Conservation (phyloP, 2,797 vertebrate species). For the Epinephelus coioides region DNA sequence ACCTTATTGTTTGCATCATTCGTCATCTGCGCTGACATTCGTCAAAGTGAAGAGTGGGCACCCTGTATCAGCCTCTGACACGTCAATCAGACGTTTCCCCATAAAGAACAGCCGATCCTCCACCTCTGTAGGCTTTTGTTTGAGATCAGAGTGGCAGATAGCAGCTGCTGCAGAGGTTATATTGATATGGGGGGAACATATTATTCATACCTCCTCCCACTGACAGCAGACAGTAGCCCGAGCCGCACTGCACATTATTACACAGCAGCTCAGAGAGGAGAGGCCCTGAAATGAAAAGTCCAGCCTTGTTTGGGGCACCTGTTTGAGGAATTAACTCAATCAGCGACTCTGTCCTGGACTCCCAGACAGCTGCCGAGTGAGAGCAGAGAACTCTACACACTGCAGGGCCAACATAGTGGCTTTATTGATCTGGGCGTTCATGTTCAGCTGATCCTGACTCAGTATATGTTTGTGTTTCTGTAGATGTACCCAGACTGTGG, state of each 20-base stretch:
- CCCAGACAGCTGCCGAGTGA: constrained; percentile 50
- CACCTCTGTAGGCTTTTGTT: constrained; percentile 27
- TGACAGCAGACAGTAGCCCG: constrained; percentile 42
- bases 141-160: constrained; percentile 50
- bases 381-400: constrained; percentile 5
- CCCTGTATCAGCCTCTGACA: constrained; percentile 27
- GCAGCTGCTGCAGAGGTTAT: constrained; percentile 65
- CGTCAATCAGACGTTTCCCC: constrained; percentile 42
- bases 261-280: constrained; percentile 27
- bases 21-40: constrained; percentile 29
- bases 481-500: constrained; percentile 72
- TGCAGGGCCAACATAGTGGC: constrained; percentile 21
- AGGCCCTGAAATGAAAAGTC: constrained; percentile 22
- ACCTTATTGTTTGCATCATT: constrained; percentile 55
- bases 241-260: constrained; percentile 40
- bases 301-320: constrained; percentile 44
- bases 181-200: constrained; percentile 39
- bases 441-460: constrained; percentile 32
- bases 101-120: constrained; percentile 19
- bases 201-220: constrained; percentile 58
- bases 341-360: constrained; percentile 52
- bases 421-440: constrained; percentile 46
- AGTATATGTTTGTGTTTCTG: constrained; percentile 9
- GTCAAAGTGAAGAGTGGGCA: constrained; percentile 29
- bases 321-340: constrained; percentile 61